Percentiles rank a stretch among this genome's conserved stretches.
Conservation (phyloP, 2,113 vertebrate genomes). For the Megaleporinus macrocephalus region DNA sequence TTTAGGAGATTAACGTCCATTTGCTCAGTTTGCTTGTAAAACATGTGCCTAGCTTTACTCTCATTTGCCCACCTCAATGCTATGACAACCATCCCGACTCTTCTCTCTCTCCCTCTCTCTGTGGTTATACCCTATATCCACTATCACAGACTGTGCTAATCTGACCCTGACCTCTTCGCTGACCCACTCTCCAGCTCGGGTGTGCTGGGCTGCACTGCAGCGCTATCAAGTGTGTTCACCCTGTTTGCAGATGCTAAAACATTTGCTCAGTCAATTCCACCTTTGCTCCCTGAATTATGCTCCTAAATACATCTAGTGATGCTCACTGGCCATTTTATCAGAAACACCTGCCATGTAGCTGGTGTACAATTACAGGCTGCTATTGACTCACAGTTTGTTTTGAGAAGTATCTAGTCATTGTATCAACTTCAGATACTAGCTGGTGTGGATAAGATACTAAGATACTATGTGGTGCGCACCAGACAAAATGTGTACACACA, state of each 20-base stretch:
- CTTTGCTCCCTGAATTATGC: background rate
- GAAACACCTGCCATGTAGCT: background rate
- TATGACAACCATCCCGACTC: background rate
- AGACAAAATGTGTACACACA: no score
- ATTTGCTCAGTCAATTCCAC: background rate
- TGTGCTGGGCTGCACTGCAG: background rate
- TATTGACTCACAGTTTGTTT: no score
- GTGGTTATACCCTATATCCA: background rate
- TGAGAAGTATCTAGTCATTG: no score
- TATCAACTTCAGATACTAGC: no score
- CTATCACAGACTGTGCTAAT: background rate
- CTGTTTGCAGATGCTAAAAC: background rate
- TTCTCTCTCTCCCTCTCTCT: background rate
- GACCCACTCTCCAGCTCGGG: background rate
- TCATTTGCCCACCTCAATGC: background rate
- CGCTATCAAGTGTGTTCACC: no score
- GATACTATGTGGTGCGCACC: no score
- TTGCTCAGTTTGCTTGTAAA: no score
- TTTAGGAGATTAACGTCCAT: no score
- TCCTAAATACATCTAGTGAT: background rate
- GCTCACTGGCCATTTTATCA: background rate
- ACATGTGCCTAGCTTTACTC: background rate
- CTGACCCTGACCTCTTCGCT: constrained; percentile 18
- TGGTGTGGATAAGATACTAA: no score
- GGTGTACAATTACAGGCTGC: background rate